Evolutionary conservation across 2,888 invertebrate species (phyloP).

Genomic region (Drosophila imparisetae): DNA sequence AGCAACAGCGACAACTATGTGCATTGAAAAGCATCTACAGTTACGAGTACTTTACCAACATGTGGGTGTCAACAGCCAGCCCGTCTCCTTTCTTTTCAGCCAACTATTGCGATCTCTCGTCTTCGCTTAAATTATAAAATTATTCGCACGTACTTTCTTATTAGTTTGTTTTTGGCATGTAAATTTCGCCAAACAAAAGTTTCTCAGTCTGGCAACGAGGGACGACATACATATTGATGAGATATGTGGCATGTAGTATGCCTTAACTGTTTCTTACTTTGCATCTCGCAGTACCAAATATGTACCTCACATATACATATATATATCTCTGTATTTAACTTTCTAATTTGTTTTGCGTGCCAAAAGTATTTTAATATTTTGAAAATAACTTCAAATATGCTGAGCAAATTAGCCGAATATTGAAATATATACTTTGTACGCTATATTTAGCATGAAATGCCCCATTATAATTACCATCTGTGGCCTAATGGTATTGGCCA

Average conservation of each 20-base stretch:
- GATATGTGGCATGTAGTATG: background rate
- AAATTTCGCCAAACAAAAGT: slow-evolving; percentile 51
- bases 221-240: slow-evolving; percentile 16
- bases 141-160: slow-evolving; percentile 76
- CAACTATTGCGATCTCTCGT: slow-evolving; percentile 23
- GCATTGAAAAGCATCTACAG: slow-evolving; percentile 35
- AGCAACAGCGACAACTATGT: slow-evolving; percentile 25
- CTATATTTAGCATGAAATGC: background rate
- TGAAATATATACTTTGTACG: no score
- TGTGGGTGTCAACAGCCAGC: slow-evolving; percentile 51
- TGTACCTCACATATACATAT: background rate
- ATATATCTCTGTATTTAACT: background rate
- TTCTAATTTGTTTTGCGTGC: background rate
- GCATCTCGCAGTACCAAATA: no score
- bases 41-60: slow-evolving; percentile 40
- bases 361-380: background rate
- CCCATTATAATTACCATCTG: background rate
- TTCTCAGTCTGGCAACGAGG: slow-evolving; percentile 31
- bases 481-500: background rate
- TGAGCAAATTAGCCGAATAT: background rate
- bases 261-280: background rate
- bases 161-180: slow-evolving; percentile 68
- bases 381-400: background rate
- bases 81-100: background rate
- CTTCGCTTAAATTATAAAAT: slow-evolving; percentile 72